Percentiles rank a stretch among this genome's conserved stretches.
Conservation (phyloP, 1,140 invertebrate species). For the Lithobius niger region DNA sequence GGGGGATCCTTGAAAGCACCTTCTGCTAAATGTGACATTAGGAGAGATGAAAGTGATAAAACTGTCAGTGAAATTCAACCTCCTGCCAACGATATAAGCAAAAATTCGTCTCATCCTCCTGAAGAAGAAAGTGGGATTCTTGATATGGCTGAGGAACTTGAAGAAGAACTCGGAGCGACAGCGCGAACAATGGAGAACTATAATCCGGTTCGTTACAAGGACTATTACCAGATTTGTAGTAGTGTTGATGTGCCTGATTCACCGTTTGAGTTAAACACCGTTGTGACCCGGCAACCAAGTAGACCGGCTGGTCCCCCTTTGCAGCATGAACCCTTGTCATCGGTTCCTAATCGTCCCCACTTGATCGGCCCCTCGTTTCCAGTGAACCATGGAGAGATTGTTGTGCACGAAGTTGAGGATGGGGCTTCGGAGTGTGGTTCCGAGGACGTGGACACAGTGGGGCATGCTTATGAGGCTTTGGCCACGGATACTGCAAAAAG, state of each 20-base stretch:
- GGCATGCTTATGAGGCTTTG: constrained; percentile 16
- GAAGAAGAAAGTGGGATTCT: not conserved
- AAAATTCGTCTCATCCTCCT: too few relatives aligned
- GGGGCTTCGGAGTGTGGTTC: constrained; percentile 17
- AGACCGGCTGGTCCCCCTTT: not conserved
- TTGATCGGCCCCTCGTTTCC: not conserved
- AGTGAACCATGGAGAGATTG: constrained; percentile 11
- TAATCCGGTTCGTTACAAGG: not conserved
- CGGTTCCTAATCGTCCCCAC: not conserved
- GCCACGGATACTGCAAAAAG: constrained; percentile 5
- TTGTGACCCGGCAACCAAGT: too few relatives aligned
- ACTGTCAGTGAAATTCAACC: too few relatives aligned
- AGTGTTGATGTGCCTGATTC: constrained; percentile 5
- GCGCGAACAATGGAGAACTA: too few relatives aligned
- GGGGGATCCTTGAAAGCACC: not conserved
- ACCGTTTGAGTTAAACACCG: not conserved
- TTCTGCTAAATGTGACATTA: not conserved
- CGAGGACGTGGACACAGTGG: constrained; percentile 18
- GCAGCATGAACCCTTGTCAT: not conserved
- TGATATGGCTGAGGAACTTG: too few relatives aligned
- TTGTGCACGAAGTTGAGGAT: constrained; percentile 17
- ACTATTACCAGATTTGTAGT: constrained; percentile 3
- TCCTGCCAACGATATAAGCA: too few relatives aligned
- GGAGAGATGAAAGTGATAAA: not conserved
- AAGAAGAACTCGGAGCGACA: too few relatives aligned